Evolutionary conservation across 2,797 vertebrate species (phyloP).

Genomic region (Lacerta viridis): DNA sequence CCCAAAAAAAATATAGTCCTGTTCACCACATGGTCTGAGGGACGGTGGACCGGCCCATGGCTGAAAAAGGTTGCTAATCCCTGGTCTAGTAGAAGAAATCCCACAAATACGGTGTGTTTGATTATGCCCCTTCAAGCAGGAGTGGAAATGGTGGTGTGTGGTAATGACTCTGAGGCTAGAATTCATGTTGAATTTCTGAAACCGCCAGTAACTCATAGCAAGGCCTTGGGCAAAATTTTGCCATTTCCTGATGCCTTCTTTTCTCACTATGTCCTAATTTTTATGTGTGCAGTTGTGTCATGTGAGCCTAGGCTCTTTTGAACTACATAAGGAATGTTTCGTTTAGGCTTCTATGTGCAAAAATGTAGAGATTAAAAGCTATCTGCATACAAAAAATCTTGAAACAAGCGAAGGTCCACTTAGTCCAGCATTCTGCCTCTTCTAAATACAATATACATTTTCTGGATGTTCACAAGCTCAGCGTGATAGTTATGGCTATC

Average conservation of each 20-base stretch:
- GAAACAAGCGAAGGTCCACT: too few species aligned
- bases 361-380: neutral
- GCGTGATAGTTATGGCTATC: neutral
- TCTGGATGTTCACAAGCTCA: neutral
- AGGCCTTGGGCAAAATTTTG: neutral
- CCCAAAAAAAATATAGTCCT: too few species aligned
- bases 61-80: too few species aligned
- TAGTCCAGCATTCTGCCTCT: neutral
- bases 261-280: neutral
- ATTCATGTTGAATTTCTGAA: neutral
- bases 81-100: slow-evolving; percentile 7
- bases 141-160: neutral
- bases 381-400: neutral
- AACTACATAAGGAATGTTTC: neutral
- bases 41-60: too few species aligned
- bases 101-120: neutral
- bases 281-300: neutral
- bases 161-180: neutral
- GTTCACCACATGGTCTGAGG: too few species aligned
- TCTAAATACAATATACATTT: neutral
- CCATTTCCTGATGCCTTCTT: neutral
- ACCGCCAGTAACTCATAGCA: neutral
- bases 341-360: neutral
- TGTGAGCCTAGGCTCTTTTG: neutral
- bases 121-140: neutral